Evolutionary conservation across 2,113 vertebrate species (phyloP).

Genomic region (Catagonus wagneri): DNA sequence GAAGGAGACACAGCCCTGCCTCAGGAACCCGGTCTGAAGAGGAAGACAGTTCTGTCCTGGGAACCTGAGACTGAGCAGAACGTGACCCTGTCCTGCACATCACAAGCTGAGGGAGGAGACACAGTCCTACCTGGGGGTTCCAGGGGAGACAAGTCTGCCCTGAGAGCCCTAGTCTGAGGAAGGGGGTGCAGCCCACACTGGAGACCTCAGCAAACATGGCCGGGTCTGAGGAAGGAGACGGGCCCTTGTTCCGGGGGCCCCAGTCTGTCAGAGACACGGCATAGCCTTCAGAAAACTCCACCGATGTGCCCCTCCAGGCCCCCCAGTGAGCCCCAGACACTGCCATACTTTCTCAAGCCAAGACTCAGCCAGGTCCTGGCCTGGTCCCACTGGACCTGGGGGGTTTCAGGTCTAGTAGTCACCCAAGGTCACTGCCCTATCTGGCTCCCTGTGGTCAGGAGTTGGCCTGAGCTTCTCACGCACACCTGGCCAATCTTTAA

Average conservation of each 20-base stretch:
- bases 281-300: background rate
- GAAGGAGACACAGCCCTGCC: background rate
- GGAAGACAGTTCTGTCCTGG: background rate
- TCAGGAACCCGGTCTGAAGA: background rate
- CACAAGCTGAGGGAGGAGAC: background rate
- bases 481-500: constrained; percentile 81
- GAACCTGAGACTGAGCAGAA: background rate
- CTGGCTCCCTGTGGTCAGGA: background rate
- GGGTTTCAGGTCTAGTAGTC: background rate
- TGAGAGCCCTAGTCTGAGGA: background rate
- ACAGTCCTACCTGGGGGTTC: background rate
- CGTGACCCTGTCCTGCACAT: background rate
- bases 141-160: background rate
- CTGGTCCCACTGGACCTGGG: background rate
- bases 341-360: background rate
- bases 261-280: background rate
- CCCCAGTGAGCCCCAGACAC: background rate
- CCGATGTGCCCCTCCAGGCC: background rate
- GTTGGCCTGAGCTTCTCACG: constrained; percentile 72
- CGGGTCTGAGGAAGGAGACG: background rate
- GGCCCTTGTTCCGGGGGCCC: background rate
- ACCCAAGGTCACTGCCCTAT: background rate
- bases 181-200: background rate
- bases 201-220: background rate
- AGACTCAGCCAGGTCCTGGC: background rate